Conservation (phyloP, 2,888 invertebrate genomes). For the Osmoderma eremita region DNA sequence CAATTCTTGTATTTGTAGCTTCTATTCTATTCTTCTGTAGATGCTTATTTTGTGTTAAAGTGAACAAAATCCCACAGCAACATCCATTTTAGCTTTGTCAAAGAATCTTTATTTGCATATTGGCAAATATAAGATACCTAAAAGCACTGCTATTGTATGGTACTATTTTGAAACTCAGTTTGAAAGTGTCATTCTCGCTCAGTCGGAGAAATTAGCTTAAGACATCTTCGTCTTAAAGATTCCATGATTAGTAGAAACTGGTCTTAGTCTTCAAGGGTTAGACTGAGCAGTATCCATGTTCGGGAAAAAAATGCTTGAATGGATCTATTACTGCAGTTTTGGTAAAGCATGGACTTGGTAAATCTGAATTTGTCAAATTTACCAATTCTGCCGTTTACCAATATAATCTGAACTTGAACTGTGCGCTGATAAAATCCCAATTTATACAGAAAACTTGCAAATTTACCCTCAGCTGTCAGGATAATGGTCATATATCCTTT, state of each 20-base stretch:
- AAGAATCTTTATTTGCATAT: too few relatives aligned
- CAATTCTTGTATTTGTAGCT: too few relatives aligned
- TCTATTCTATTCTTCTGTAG: too few relatives aligned
- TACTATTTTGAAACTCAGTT: conserved; percentile 29
- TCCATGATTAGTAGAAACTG: not conserved
- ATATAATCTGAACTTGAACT: too few relatives aligned
- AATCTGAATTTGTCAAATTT: not conserved
- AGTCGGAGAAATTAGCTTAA: not conserved
- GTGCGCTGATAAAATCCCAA: too few relatives aligned
- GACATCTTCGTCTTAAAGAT: not conserved
- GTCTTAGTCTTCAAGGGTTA: too few relatives aligned
- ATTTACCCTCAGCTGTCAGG: not conserved
- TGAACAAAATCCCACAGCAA: too few relatives aligned
- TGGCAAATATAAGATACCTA: too few relatives aligned
- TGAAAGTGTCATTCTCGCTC: conserved; percentile 16
- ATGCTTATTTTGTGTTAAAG: too few relatives aligned
- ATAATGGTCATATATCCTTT: not conserved
- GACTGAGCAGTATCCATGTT: not conserved
- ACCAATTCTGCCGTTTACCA: too few relatives aligned
- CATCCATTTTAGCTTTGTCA: too few relatives aligned
- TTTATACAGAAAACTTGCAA: not conserved
- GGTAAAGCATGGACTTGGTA: not conserved
- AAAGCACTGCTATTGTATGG: too few relatives aligned
- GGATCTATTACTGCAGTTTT: not conserved
- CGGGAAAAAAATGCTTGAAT: not conserved